Evolutionary conservation across 2,888 invertebrate genomes (phyloP), one percentile per base, ranked within the genome.

Genomic region (Yponomeuta plumbellus): DNA sequence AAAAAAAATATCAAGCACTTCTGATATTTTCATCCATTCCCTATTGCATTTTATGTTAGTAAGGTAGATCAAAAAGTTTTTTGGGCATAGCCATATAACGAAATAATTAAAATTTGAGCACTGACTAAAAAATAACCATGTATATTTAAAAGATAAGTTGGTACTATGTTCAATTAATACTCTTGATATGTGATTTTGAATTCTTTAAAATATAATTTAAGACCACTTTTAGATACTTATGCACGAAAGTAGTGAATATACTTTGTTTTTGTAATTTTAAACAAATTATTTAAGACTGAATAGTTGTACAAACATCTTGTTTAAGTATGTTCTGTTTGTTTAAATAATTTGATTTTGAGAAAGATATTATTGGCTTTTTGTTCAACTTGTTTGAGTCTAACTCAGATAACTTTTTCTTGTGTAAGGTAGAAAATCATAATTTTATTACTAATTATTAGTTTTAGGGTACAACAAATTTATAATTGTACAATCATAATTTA

Each of bases 101-200:
- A 52, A 52, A 52, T 52, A 52, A 52, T 52, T 52, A 52, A 52
- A 52, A 26, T 26, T 26, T 26, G 26, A 26, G 26, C 26, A 26
- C 26, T 58, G 21, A 39, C 61, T 61, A 61, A 39, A 26, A 39
- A 61, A 34, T 64, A 39, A 64, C 63, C 63, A 17, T 64, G 58
- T 58, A 64, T 64, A 64, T 64, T 64, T 64, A 64, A 64, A 64
- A 44, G 63, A 64, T 64, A 64, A 64, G 64, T 64, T 64, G 64
- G 52, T 64, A 64, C 56, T 64, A 56, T 64, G 56, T 21, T 64
- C 56, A 64, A 52, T 64, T 64, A 64, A 56, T 64, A 64, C 64
- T 64, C 64, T 64, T 64, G 10, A 56, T 64, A 56, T 64, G 64
- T 64, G 64, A 64, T 64, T 64, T 64, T 64, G 63, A 64, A 26